These are phyloP conservation scores for Heliconius charithonia DNA, from an alignment of 2,888 invertebrate species.

Conservation along the genomic window DNA sequence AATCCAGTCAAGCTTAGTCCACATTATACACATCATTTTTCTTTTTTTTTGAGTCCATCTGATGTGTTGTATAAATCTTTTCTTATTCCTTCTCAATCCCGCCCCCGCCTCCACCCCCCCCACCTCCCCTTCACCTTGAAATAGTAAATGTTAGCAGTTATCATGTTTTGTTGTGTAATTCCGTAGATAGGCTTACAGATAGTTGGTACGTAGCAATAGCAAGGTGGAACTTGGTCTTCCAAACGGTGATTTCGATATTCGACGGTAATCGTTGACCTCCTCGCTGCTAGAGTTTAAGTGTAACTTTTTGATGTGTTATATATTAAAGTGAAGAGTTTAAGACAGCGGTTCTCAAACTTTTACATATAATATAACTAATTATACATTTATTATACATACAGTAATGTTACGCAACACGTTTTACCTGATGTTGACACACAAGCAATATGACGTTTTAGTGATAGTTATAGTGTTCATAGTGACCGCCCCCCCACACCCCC, in stretches of 20 bases:
- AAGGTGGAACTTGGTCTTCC: slow-evolving; percentile 32
- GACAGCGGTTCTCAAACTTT: slow-evolving; percentile 15
- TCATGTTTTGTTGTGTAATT: not conserved
- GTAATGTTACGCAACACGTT: slow-evolving; percentile 2
- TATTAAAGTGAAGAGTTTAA: slow-evolving; percentile 14
- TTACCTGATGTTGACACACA: slow-evolving; percentile 34
- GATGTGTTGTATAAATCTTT: not conserved
- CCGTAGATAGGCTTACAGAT: not conserved
- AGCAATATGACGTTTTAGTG: slow-evolving; percentile 40
- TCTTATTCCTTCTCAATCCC: too few relatives aligned
- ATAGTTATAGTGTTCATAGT: slow-evolving; percentile 13
- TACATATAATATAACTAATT: not conserved
- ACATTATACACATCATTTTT: not conserved
- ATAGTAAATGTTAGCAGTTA: too few relatives aligned
- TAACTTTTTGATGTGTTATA: slow-evolving; percentile 24
- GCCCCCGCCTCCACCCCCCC: not conserved
- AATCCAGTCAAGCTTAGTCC: not conserved
- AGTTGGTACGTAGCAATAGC: slow-evolving; percentile 26
- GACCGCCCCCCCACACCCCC: too few relatives aligned
- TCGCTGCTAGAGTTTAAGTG: slow-evolving; percentile 21
- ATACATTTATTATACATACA: slow-evolving; percentile 19
- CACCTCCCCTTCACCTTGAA: too few relatives aligned
- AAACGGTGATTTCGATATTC: slow-evolving; percentile 28
- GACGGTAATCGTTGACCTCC: slow-evolving; percentile 27
- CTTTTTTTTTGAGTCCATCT: not conserved